Percentiles rank a stretch among this genome's conserved stretches.
Evolutionary conservation across 1,140 invertebrate genomes (phyloP).

Genomic region (Pantala flavescens): DNA sequence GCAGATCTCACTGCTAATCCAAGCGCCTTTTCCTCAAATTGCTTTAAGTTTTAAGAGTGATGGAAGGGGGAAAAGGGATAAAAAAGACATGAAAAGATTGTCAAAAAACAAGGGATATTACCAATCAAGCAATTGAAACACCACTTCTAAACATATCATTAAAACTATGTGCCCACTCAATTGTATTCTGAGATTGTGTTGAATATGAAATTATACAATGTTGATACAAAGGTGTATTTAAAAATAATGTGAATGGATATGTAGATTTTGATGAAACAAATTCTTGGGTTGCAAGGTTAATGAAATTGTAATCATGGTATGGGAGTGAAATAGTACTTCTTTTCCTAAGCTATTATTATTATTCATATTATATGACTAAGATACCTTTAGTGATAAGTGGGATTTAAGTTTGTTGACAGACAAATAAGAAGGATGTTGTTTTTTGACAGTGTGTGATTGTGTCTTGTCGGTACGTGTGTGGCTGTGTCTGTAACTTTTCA

Average conservation of each 20-base stretch:
- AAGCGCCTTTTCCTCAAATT: slow-evolving; percentile 1
- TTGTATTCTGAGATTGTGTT: slow-evolving; percentile 10
- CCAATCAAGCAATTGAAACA: slow-evolving; percentile 6
- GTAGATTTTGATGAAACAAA: slow-evolving; percentile 3
- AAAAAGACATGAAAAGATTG: background rate
- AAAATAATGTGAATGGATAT: background rate
- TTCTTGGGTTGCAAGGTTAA: background rate
- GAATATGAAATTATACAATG: slow-evolving; percentile 10
- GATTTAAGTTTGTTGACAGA: slow-evolving; percentile 10
- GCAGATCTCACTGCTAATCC: background rate
- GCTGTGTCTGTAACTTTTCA: slow-evolving; percentile 9
- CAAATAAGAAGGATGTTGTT: background rate
- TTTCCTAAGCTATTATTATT: slow-evolving; percentile 11
- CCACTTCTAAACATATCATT: slow-evolving; percentile 7
- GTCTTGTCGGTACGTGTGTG: slow-evolving; percentile 3
- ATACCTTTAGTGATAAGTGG: slow-evolving; percentile 2
- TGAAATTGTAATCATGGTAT: background rate
- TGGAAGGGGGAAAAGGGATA: background rate
- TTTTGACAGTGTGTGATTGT: slow-evolving; percentile 1
- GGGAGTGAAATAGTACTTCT: background rate
- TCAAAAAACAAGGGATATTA: background rate
- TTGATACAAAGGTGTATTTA: slow-evolving; percentile 7
- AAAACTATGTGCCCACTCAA: slow-evolving; percentile 5
- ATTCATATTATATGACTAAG: background rate
- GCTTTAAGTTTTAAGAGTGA: background rate